phyloP scores from a whole-genome alignment of 1,140 invertebrate genomes.

The Nixonia krombeini region DNA sequence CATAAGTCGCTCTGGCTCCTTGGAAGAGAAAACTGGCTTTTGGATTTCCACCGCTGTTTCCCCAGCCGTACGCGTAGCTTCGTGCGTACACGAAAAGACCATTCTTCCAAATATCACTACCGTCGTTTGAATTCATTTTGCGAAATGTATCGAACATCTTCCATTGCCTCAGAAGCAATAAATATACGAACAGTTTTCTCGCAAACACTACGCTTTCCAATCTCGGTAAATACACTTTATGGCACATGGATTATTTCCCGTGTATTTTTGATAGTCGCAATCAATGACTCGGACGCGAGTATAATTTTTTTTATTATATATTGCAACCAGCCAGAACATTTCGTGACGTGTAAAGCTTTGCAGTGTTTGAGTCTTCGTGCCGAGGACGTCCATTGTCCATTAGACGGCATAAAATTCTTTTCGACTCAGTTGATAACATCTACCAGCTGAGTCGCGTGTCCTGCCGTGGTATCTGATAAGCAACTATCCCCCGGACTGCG shows the following conservation, averaged over 20 bases:
- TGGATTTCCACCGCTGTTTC: background rate
- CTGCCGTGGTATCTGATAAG: constrained; percentile 67
- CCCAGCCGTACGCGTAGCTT: too few species aligned
- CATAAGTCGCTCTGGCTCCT: constrained; percentile 12
- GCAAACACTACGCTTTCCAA: too few species aligned
- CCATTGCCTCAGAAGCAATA: too few species aligned
- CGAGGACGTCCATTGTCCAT: constrained; percentile 58
- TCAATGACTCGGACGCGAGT: too few species aligned
- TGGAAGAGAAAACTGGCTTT: constrained; percentile 15
- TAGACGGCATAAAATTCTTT: constrained; percentile 70
- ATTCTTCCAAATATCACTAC: too few species aligned
- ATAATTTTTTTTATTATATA: constrained; percentile 1
- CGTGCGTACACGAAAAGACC: too few species aligned
- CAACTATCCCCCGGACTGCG: constrained; percentile 48
- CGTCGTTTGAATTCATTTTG: background rate
- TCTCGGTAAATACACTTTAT: too few species aligned
- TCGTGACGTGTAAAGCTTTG: constrained; percentile 35
- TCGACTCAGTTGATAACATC: constrained; percentile 65
- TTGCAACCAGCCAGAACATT: constrained; percentile 5
- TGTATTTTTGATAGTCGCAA: too few species aligned
- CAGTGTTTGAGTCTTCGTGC: constrained; percentile 42
- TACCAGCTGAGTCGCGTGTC: constrained; percentile 65
- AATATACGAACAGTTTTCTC: too few species aligned
- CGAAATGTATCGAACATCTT: too few species aligned
- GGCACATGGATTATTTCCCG: too few species aligned